phyloP scores from a whole-genome alignment of 2,797 vertebrate species.

The Emys orbicularis region DNA sequence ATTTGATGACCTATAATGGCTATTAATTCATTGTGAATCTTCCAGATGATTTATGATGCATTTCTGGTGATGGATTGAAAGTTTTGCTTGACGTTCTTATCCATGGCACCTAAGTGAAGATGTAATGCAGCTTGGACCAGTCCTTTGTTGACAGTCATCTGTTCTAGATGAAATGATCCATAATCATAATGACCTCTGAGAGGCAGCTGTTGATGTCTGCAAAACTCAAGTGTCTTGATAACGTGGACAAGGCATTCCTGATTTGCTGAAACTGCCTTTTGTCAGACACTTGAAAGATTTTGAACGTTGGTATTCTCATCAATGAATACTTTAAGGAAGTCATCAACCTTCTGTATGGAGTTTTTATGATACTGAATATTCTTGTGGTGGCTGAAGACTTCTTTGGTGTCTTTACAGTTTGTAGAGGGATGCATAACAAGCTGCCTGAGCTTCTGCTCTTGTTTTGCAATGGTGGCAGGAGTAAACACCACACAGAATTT shows the following conservation, averaged over 20 bases:
- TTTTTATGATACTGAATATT: not conserved
- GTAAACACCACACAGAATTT: not conserved
- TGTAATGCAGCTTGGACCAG: not conserved
- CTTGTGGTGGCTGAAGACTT: not conserved
- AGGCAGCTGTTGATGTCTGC: not conserved
- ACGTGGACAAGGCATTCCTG: not conserved
- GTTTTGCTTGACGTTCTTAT: not conserved
- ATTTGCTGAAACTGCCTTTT: not conserved
- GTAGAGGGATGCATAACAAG: not conserved
- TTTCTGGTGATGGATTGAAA: not conserved
- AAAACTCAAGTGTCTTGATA: not conserved
- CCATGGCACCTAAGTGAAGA: not conserved
- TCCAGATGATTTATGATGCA: not conserved
- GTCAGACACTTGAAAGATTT: not conserved
- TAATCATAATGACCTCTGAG: not conserved
- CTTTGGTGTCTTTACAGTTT: not conserved
- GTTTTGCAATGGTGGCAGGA: not conserved
- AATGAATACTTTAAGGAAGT: not conserved
- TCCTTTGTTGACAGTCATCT: not conserved
- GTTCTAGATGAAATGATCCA: not conserved
- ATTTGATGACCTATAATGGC: not conserved
- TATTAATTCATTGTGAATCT: not conserved
- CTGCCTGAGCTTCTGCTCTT: not conserved
- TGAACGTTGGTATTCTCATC: not conserved
- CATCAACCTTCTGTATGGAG: not conserved